Conservation (phyloP, 2,888 invertebrate genomes). For the Chorisops tibialis region DNA sequence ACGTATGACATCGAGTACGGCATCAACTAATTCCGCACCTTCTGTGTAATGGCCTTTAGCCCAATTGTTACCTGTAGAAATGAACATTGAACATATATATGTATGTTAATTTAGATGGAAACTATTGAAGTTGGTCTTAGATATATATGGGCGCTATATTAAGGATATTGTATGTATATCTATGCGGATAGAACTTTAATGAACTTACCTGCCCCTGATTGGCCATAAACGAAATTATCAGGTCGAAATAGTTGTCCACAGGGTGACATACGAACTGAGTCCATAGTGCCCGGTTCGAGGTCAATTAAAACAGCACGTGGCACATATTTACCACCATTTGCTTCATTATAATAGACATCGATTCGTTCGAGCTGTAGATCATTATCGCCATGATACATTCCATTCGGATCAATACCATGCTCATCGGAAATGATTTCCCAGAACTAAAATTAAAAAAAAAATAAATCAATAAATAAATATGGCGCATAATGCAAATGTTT, state of each 20-base stretch:
- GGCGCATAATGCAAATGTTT: no score
- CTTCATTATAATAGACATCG: slow-evolving; percentile 78
- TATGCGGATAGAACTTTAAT: slow-evolving; percentile 25
- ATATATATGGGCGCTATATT: background rate
- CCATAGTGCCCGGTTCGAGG: slow-evolving; percentile 87
- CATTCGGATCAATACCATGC: slow-evolving; percentile 72
- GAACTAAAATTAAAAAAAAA: slow-evolving; percentile 53
- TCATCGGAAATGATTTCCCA: slow-evolving; percentile 81
- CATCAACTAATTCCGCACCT: slow-evolving; percentile 71
- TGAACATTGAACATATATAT: background rate
- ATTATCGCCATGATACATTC: slow-evolving; percentile 69
- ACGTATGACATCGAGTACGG: slow-evolving; percentile 66
- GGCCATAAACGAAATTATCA: slow-evolving; percentile 81
- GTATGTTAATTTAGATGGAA: background rate
- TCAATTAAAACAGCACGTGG: slow-evolving; percentile 83
- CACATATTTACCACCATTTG: slow-evolving; percentile 69
- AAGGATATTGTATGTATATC: background rate
- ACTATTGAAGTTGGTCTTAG: background rate
- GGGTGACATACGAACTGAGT: slow-evolving; percentile 73
- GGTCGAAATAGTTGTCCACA: slow-evolving; percentile 80
- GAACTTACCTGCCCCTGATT: slow-evolving; percentile 69
- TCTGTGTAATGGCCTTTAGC: slow-evolving; percentile 83
- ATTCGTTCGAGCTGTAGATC: slow-evolving; percentile 73
- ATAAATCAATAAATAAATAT: slow-evolving; percentile 8
- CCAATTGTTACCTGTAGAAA: slow-evolving; percentile 77